A percentile compares a stretch with the other conserved stretches of the same genome.
Conservation (phyloP, 2,113 vertebrate species). For the Desmodus rotundus region DNA sequence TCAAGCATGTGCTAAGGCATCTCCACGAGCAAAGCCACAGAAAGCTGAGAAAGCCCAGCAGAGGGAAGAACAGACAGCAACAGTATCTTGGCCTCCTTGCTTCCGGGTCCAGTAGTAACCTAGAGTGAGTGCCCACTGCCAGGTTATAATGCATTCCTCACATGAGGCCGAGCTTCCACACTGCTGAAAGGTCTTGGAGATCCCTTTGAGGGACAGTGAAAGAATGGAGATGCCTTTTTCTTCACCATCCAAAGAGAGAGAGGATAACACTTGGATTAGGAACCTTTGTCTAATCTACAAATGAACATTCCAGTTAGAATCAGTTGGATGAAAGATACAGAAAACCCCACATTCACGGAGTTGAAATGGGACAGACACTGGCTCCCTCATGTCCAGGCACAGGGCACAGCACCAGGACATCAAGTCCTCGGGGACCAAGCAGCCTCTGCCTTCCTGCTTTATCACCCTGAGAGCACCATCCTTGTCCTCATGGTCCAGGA, state of each 20-base stretch:
- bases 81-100: neutral
- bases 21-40: neutral
- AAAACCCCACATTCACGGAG: neutral
- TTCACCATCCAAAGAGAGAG: neutral
- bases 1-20: neutral
- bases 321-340: neutral
- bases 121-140: neutral
- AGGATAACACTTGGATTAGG: neutral
- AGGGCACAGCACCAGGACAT: accelerated
- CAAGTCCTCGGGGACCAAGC: neutral
- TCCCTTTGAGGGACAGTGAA: neutral
- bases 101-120: too few species aligned
- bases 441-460: neutral
- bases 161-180: accelerated
- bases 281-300: neutral
- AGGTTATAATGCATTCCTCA: neutral
- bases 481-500: neutral
- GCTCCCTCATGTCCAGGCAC: neutral
- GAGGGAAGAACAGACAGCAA: neutral
- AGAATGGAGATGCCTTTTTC: neutral
- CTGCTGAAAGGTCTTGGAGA: neutral
- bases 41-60: neutral
- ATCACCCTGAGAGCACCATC: accelerated
- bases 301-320: neutral
- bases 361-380: neutral